Conservation (phyloP, 2,113 vertebrate species). For the Vombatus ursinus region DNA sequence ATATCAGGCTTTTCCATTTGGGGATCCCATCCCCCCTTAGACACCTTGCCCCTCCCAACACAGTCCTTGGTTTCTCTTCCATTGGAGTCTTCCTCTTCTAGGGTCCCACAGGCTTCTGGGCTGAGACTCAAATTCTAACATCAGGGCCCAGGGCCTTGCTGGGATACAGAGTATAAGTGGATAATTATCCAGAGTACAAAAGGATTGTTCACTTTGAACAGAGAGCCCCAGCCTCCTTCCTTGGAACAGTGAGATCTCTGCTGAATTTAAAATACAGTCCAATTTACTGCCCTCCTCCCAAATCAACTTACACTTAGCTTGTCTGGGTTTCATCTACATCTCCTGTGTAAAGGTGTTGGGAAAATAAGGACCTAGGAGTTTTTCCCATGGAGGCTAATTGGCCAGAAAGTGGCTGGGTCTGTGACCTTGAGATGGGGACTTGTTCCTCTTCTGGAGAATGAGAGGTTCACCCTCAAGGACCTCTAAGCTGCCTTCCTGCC, state of each 20-base stretch:
- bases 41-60: background rate
- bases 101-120: background rate
- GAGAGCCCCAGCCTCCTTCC: background rate
- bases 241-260: background rate
- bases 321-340: background rate
- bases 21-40: background rate
- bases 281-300: background rate
- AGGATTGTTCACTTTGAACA: background rate
- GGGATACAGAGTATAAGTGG: background rate
- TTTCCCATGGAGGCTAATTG: background rate
- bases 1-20: background rate
- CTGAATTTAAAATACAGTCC: background rate
- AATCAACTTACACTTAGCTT: background rate
- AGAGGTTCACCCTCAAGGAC: background rate
- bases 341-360: background rate
- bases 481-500: background rate
- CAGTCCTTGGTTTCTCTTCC: background rate
- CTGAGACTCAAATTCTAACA: background rate
- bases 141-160: background rate
- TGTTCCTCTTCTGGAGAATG: background rate
- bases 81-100: background rate
- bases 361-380: background rate
- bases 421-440: too few species aligned
- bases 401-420: background rate
- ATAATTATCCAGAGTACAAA: background rate